Conservation (phyloP, 1,140 invertebrate genomes). For the Apis florea region DNA sequence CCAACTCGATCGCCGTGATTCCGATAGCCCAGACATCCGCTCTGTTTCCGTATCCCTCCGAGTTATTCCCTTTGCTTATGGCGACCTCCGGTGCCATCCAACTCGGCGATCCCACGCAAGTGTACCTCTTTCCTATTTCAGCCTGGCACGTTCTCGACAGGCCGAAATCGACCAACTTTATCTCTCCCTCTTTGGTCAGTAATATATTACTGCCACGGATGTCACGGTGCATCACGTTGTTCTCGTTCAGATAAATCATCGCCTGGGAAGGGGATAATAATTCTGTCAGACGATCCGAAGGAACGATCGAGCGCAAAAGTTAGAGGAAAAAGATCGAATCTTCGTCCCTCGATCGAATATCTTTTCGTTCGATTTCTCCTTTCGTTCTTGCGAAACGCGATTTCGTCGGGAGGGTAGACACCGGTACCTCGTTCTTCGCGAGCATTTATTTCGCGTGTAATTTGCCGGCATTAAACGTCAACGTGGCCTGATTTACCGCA, state of each 20-base stretch:
- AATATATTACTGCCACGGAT: constrained; percentile 92
- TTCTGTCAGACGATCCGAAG: background rate
- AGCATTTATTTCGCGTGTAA: constrained; percentile 79
- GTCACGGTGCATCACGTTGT: constrained; percentile 93
- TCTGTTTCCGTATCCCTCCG: constrained; percentile 85
- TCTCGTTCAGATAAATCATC: constrained; percentile 89
- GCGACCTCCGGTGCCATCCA: constrained; percentile 96
- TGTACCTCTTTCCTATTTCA: constrained; percentile 85
- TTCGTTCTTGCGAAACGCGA: constrained; percentile 26
- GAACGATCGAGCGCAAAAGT: background rate
- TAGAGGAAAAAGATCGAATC: background rate
- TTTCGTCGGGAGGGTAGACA: constrained; percentile 39
- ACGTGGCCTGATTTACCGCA: constrained; percentile 77
- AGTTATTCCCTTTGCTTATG: constrained; percentile 70
- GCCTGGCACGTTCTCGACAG: constrained; percentile 89
- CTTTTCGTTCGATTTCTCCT: constrained; percentile 26
- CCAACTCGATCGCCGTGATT: constrained; percentile 95
- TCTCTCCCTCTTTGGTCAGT: constrained; percentile 89
- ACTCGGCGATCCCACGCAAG: constrained; percentile 92
- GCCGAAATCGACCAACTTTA: constrained; percentile 93
- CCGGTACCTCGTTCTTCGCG: constrained; percentile 57
- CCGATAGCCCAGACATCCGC: constrained; percentile 96
- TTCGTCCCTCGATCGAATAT: background rate
- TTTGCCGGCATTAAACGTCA: constrained; percentile 79
- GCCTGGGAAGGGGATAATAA: constrained; percentile 79